phyloP scores from a whole-genome alignment of 1,140 invertebrate genomes.

The Himalopsyche phryganea region DNA sequence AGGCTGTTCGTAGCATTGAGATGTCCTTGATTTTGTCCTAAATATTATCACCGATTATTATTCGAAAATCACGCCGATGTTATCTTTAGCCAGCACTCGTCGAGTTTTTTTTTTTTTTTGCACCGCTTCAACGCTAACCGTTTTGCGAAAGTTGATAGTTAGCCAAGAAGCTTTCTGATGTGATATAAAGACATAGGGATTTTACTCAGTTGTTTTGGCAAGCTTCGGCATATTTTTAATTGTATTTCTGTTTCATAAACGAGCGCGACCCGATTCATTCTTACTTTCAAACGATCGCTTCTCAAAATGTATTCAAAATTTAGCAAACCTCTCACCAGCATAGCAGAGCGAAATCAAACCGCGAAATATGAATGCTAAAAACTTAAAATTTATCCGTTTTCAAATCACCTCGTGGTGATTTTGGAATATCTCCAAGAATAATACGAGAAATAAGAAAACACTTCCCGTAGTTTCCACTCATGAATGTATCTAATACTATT shows the following conservation, averaged over 20 bases:
- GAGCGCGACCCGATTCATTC: slow-evolving; percentile 6
- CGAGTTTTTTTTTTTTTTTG: slow-evolving; percentile 10
- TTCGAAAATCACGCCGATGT: background rate
- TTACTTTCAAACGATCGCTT: background rate
- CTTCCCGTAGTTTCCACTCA: too few relatives aligned
- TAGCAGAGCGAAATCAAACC: too few relatives aligned
- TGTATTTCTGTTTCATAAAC: slow-evolving; percentile 14
- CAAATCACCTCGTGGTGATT: too few relatives aligned
- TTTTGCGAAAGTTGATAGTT: slow-evolving; percentile 1
- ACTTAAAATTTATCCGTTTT: too few relatives aligned
- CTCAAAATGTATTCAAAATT: too few relatives aligned
- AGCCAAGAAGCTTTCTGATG: slow-evolving; percentile 8
- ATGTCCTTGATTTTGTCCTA: slow-evolving; percentile 22
- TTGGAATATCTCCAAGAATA: too few relatives aligned
- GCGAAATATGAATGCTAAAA: too few relatives aligned
- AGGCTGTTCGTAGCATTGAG: background rate
- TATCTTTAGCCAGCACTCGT: slow-evolving; percentile 13
- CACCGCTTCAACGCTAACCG: background rate
- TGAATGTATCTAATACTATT: too few relatives aligned
- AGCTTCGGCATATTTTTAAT: slow-evolving; percentile 6
- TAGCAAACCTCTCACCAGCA: too few relatives aligned
- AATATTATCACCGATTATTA: background rate
- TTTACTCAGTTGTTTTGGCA: slow-evolving; percentile 1
- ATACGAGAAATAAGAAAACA: too few relatives aligned
- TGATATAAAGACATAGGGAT: background rate